phyloP scores from a whole-genome alignment of 2,888 invertebrate species.

The Rutpela maculata region DNA sequence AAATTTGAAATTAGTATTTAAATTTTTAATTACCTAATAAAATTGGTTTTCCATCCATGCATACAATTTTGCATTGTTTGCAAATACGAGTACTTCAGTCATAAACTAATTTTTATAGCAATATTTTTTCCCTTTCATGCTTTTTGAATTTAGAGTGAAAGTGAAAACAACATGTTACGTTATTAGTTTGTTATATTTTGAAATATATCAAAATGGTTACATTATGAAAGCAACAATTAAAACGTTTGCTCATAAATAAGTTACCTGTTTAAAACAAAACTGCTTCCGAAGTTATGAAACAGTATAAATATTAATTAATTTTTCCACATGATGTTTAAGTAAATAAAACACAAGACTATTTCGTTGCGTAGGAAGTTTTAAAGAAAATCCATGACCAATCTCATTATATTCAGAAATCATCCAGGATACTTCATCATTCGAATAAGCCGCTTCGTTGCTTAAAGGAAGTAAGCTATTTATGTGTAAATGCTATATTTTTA shows the following conservation, averaged over 20 bases:
- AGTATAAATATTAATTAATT: neutral
- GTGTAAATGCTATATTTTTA: no score
- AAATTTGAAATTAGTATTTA: neutral
- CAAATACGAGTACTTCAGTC: constrained; percentile 2
- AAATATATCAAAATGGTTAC: constrained; percentile 24
- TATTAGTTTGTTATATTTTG: constrained; percentile 24
- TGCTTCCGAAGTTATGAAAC: neutral
- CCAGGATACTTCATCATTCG: no score
- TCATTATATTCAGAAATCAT: no score
- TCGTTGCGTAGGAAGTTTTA: no score
- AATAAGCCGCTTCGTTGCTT: no score
- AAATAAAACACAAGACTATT: no score
- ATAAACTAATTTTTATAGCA: constrained; percentile 23
- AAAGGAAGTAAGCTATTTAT: no score
- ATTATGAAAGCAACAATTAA: constrained; percentile 37
- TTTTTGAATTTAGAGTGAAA: constrained; percentile 39
- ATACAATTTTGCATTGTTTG: constrained; percentile 9
- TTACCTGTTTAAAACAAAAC: neutral
- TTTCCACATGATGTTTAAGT: neutral
- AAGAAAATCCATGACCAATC: no score
- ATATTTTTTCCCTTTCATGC: constrained; percentile 34
- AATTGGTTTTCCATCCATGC: constrained; percentile 10
- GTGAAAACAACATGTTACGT: constrained; percentile 33
- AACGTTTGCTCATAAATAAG: constrained; percentile 9
- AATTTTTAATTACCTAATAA: constrained; percentile 11